A percentile compares a stretch with the other conserved stretches of the same genome.
Evolutionary conservation across 37 sponge, comb jelly and placozoan genomes (phyloP).

Genomic region (Crambe crambe): DNA sequence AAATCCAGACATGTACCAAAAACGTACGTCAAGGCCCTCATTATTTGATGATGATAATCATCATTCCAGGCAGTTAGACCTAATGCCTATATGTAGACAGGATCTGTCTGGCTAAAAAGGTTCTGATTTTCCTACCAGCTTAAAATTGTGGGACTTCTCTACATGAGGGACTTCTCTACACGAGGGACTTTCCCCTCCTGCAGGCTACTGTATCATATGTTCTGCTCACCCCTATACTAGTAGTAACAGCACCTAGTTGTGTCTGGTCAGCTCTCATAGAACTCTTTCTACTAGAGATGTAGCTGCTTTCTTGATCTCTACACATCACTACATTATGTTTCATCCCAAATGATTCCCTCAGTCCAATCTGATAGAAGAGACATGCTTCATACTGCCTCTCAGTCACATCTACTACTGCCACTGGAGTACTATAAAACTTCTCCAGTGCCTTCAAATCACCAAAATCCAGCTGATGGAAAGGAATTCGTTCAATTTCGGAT

Average conservation of each 20-base stretch:
- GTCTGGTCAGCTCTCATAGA: neutral
- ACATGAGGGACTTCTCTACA: too few relatives aligned
- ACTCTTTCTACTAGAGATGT: slow-evolving; percentile 27
- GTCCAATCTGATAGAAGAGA: slow-evolving; percentile 78
- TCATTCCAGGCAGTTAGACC: too few relatives aligned
- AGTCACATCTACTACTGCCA: slow-evolving; percentile 73
- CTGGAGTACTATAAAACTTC: slow-evolving; percentile 69
- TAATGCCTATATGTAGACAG: too few relatives aligned
- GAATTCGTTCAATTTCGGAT: slow-evolving; percentile 28
- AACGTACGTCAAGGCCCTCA: too few relatives aligned
- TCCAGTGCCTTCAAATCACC: slow-evolving; percentile 73
- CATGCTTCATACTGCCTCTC: slow-evolving; percentile 55
- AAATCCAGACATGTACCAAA: too few relatives aligned
- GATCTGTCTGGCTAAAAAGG: too few relatives aligned
- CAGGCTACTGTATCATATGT: too few relatives aligned
- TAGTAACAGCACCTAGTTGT: neutral
- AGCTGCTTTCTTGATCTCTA: slow-evolving; percentile 41
- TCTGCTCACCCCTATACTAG: neutral
- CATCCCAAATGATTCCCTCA: slow-evolving; percentile 79
- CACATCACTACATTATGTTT: slow-evolving; percentile 75
- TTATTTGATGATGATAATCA: too few relatives aligned
- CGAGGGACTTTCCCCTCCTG: too few relatives aligned
- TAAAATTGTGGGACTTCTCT: too few relatives aligned
- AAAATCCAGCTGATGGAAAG: slow-evolving; percentile 76
- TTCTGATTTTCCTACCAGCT: too few relatives aligned